Base-by-base conservation (phyloP, 2,113 vertebrate genomes). In the Peromyscus californicus region DNA sequence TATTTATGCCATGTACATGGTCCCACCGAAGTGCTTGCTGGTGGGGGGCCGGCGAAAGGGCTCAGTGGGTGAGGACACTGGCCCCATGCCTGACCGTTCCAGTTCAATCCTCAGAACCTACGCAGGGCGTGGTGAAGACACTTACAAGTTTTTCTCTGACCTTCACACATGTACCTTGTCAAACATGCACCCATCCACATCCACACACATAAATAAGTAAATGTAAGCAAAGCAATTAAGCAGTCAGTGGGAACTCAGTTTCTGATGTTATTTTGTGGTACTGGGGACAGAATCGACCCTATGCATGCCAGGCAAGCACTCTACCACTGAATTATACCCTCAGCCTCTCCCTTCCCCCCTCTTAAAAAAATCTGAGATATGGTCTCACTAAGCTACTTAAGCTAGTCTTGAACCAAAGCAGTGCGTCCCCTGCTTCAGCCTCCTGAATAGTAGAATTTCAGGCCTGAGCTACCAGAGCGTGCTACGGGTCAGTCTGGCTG, bases 311-410 rank as follows among this genome's bases (percentile, higher is more conserved):
- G 74, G 80, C 57, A 61, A 83, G n/a, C 54, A 39, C 21, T n/a
- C 54, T 83, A 39, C 22, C 57, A 39, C 80, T 16, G 57, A 84
- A 7, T n/a, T 39, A 42, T 12, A 83, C 7, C 21, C 57, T 24
- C 21, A 15, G 5, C 33, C 12, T 11, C 54, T 21, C 8, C 33
- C 5, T 0, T 9, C 22, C 79, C 36, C 8, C 33, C 5, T 0
- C n/a, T 26, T 83, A 83, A 83, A 83, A 26, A 17, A 24, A 15
- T 59, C 36, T 70, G 48, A 80, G 24, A 59, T 21, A 11, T 39
- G 8, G 39, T 65, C 82, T 85, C 39, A 39, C 15, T 29, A 19
- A 84, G n/a, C n/a, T 29, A 63, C 24, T 16, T 1, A 65, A n/a
- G 61, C 61, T 67, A 22, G 42, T 12, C 0, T 19, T 8, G 70